Evolutionary conservation across 2,797 vertebrate species (phyloP).

Genomic region (Parauchenoglanis punctatus): DNA sequence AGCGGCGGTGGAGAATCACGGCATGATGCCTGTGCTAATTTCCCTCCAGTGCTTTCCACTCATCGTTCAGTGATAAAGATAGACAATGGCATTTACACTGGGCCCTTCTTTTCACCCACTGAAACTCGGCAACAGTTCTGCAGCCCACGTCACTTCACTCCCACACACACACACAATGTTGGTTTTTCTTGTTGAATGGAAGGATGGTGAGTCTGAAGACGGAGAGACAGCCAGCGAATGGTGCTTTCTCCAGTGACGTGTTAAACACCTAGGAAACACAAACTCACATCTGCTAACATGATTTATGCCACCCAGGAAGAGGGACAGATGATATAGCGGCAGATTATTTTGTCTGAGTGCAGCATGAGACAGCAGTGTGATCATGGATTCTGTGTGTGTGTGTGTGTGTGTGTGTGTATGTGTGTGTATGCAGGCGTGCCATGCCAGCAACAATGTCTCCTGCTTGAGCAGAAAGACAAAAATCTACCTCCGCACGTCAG

Average conservation of each 20-base stretch:
- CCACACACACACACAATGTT: constrained; percentile 33
- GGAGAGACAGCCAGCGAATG: not conserved
- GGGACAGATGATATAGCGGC: not conserved
- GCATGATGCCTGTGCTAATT: constrained; percentile 5
- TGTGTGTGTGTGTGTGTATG: not conserved
- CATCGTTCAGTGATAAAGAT: constrained; percentile 35
- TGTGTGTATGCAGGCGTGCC: not conserved
- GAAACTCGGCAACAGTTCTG: not conserved
- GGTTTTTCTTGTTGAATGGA: constrained; percentile 50
- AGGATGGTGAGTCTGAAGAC: constrained; percentile 20
- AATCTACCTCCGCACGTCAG: not conserved
- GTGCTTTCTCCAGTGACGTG: not conserved
- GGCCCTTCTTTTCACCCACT: not conserved
- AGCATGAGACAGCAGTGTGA: not conserved
- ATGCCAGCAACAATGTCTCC: not conserved
- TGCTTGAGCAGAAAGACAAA: not conserved
- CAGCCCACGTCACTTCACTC: constrained; percentile 13
- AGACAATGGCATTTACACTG: constrained; percentile 44
- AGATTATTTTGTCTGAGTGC: not conserved
- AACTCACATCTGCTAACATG: not conserved
- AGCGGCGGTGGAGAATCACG: not conserved
- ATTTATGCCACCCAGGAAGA: not conserved
- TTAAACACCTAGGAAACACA: constrained; percentile 18
- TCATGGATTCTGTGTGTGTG: not conserved
- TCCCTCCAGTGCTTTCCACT: not conserved